Evolutionary conservation across 2,797 vertebrate species (phyloP).

Genomic region (Micropoecilia bifurca): DNA sequence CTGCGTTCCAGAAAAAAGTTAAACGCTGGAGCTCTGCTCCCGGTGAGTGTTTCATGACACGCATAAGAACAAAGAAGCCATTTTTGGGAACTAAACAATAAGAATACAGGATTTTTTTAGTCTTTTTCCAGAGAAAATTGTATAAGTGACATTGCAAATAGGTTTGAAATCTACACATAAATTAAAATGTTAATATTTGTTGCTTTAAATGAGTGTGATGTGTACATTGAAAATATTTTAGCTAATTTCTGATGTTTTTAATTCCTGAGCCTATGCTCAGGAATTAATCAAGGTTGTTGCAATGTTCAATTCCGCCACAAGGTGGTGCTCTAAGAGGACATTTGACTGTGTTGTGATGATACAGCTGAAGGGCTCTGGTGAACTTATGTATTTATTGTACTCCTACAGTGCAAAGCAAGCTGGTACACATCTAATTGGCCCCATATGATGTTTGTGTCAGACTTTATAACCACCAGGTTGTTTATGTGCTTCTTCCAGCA

Average conservation of each 20-base stretch:
- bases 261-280: slow-evolving; percentile 11
- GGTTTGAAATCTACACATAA: neutral
- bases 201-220: neutral
- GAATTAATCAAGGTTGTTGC: neutral
- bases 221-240: slow-evolving; percentile 12
- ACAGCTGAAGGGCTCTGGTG: slow-evolving; percentile 39
- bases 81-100: slow-evolving; percentile 2
- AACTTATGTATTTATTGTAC: slow-evolving; percentile 46
- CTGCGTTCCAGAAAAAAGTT: slow-evolving; percentile 68
- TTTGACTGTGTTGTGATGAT: slow-evolving; percentile 59
- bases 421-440: slow-evolving; percentile 43
- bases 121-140: neutral
- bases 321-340: slow-evolving; percentile 84
- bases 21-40: slow-evolving; percentile 39
- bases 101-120: neutral
- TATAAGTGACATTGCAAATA: neutral
- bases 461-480: slow-evolving; percentile 41
- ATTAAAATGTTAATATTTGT: neutral
- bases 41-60: slow-evolving; percentile 49
- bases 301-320: slow-evolving; percentile 72
- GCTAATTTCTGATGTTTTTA: neutral
- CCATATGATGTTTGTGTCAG: slow-evolving; percentile 35
- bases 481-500: slow-evolving; percentile 44
- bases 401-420: slow-evolving; percentile 40
- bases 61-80: slow-evolving; percentile 23